These are phyloP conservation scores for Verasper variegatus DNA, from an alignment of 2,113 vertebrate genomes.

Conservation along the genomic window DNA sequence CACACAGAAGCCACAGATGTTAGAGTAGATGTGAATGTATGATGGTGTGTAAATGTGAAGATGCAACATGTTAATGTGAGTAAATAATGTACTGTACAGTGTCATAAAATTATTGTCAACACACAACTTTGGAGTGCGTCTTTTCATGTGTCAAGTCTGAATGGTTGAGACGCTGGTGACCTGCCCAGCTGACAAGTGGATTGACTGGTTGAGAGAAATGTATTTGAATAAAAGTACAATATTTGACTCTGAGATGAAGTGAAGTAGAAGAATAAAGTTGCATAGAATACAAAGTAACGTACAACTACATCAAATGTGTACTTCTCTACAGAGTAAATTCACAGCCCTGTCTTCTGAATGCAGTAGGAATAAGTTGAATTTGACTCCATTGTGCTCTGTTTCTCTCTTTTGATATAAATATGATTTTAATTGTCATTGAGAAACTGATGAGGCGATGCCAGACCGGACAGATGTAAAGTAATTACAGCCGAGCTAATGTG, in stretches of 20 bases:
- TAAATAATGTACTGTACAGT: constrained; percentile 31
- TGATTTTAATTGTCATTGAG: background rate
- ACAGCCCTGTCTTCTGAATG: background rate
- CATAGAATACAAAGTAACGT: too few species aligned
- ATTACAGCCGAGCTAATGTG: constrained; percentile 4
- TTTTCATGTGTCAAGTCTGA: background rate
- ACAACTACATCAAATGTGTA: too few species aligned
- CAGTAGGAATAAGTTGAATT: background rate
- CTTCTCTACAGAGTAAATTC: background rate
- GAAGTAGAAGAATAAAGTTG: too few species aligned
- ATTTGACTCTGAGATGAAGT: too few species aligned
- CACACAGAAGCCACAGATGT: background rate
- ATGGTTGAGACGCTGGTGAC: too few species aligned
- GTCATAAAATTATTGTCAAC: constrained; percentile 50
- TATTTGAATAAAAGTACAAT: too few species aligned
- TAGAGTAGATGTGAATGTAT: constrained; percentile 15
- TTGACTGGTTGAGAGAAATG: too few species aligned
- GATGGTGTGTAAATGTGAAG: constrained; percentile 8
- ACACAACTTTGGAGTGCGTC: background rate
- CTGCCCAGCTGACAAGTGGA: too few species aligned
- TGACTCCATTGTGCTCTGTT: background rate
- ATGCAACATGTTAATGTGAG: background rate
- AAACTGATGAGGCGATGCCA: background rate
- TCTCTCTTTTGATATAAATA: background rate
- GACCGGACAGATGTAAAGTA: constrained; percentile 13